Evolutionary conservation across 1,140 invertebrate genomes (phyloP).

Genomic region (Branchinecta lynchi): DNA sequence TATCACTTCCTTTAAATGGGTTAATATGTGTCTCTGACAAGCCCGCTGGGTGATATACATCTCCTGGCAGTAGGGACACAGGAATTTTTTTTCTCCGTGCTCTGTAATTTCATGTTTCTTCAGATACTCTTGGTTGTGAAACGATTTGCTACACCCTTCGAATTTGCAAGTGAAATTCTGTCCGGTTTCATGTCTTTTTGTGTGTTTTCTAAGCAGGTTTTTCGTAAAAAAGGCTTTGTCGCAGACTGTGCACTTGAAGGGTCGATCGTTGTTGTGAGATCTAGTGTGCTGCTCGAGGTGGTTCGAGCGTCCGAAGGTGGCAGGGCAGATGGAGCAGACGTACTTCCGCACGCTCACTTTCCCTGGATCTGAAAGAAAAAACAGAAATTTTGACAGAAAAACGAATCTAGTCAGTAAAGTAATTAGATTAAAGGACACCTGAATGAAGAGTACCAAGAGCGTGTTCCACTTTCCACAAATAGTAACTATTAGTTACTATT

Average conservation of each 20-base stretch:
- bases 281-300: background rate
- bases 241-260: background rate
- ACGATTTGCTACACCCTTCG: background rate
- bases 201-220: background rate
- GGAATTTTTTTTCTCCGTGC: background rate
- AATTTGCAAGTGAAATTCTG: background rate
- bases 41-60: background rate
- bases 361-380: too few relatives aligned
- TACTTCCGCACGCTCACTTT: background rate
- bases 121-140: background rate
- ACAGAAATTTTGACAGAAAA: too few relatives aligned
- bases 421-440: too few relatives aligned
- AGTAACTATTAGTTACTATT: too few relatives aligned
- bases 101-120: background rate
- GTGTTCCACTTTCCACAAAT: too few relatives aligned
- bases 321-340: background rate
- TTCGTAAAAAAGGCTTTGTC: background rate
- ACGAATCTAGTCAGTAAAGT: too few relatives aligned
- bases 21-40: background rate
- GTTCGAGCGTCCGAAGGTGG: background rate
- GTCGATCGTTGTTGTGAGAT: background rate
- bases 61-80: slow-evolving; percentile 1
- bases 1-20: slow-evolving; percentile 1
- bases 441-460: too few relatives aligned
- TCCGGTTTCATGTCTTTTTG: background rate